Evolutionary conservation across 2,797 vertebrate genomes (phyloP).

Genomic region (Siniperca undulata): DNA sequence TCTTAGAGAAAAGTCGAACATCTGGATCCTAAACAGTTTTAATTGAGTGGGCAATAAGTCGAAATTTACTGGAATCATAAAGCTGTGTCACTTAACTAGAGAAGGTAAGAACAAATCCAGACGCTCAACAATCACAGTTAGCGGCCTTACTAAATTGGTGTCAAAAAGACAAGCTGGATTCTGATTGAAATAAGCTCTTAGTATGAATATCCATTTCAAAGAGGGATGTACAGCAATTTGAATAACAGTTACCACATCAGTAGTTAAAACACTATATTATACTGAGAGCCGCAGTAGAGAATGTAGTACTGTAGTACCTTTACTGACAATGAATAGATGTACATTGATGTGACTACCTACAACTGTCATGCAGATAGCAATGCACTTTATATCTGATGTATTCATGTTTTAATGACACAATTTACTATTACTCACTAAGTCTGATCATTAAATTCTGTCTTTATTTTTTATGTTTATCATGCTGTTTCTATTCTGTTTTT

Average conservation of each 20-base stretch:
- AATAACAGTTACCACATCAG: slow-evolving; percentile 32
- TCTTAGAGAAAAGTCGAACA: slow-evolving; percentile 65
- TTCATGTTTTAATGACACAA: slow-evolving; percentile 65
- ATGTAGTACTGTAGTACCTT: slow-evolving; percentile 20
- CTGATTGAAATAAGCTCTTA: not conserved
- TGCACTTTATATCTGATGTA: slow-evolving; percentile 85
- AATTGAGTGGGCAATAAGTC: slow-evolving; percentile 61
- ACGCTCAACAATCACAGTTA: slow-evolving; percentile 33
- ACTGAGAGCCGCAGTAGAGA: slow-evolving; percentile 27
- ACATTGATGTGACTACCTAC: slow-evolving; percentile 67
- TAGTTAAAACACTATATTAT: slow-evolving; percentile 39
- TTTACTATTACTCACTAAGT: slow-evolving; percentile 35
- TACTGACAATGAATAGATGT: slow-evolving; percentile 48
- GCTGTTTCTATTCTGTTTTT: slow-evolving; percentile 38
- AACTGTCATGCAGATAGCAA: slow-evolving; percentile 76
- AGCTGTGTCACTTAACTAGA: slow-evolving; percentile 23
- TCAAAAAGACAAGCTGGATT: not conserved
- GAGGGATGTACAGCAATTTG: slow-evolving; percentile 28
- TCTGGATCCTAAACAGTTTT: slow-evolving; percentile 74
- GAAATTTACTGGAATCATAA: slow-evolving; percentile 55
- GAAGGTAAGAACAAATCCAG: slow-evolving; percentile 22
- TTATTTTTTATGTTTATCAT: slow-evolving; percentile 42
- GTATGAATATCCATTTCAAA: slow-evolving; percentile 34
- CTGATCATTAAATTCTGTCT: slow-evolving; percentile 58
- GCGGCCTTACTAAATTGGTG: not conserved